Conservation (phyloP, 2,888 invertebrate species). For the Tyria jacobaeae region DNA sequence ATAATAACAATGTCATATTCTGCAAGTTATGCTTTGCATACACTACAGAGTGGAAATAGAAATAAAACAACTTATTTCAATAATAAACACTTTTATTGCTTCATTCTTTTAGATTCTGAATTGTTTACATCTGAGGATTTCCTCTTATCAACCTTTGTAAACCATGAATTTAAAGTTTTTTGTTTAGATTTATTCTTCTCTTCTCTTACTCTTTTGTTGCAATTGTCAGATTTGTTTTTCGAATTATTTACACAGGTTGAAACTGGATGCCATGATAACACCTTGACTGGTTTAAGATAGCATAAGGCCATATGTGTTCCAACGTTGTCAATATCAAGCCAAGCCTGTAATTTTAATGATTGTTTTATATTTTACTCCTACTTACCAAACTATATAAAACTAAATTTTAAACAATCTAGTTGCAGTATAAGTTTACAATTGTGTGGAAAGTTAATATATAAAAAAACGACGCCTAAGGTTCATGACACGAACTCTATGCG, state of each 20-base stretch:
- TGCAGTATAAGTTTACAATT: too few species aligned
- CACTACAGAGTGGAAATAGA: background rate
- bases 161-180: slow-evolving; percentile 79
- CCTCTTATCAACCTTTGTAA: slow-evolving; percentile 70
- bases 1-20: background rate
- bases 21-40: background rate
- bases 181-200: slow-evolving; percentile 68
- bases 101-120: slow-evolving; percentile 55
- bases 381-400: background rate
- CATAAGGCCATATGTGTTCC: slow-evolving; percentile 81
- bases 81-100: slow-evolving; percentile 31
- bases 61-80: slow-evolving; percentile 8
- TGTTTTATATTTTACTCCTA: background rate
- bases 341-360: slow-evolving; percentile 80
- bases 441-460: too few species aligned
- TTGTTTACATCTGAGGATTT: slow-evolving; percentile 52
- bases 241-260: slow-evolving; percentile 91
- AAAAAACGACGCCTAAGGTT: too few species aligned
- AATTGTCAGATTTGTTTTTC: slow-evolving; percentile 88
- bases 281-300: slow-evolving; percentile 83
- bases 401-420: too few species aligned
- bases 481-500: too few species aligned
- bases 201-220: slow-evolving; percentile 81
- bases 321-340: slow-evolving; percentile 88
- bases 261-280: slow-evolving; percentile 90